Percentiles rank a stretch among this genome's conserved stretches.
Conservation (phyloP, 35 echinoderm and acorn worm genomes). For the Ophioderma brevispina region DNA sequence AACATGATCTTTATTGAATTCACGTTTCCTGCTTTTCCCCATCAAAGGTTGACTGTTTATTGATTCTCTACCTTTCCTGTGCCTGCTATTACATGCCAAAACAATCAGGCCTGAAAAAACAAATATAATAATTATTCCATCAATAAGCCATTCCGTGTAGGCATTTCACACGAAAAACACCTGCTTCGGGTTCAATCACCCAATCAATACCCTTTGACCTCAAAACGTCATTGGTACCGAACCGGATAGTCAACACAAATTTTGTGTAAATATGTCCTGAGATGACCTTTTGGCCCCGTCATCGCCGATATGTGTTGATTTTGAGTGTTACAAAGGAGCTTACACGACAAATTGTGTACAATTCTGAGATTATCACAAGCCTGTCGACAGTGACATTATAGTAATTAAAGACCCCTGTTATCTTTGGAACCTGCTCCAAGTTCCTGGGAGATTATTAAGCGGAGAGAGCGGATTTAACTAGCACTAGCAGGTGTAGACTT, state of each 20-base stretch:
- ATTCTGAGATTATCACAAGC: not conserved
- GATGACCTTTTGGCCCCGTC: not conserved
- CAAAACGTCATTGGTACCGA: not conserved
- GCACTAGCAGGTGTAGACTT: not conserved
- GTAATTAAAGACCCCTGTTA: not conserved
- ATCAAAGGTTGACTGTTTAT: no score
- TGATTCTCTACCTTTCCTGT: no score
- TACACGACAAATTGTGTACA: not conserved
- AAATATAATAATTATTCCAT: no score
- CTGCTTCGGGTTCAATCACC: constrained; percentile 1
- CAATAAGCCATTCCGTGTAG: no score
- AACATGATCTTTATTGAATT: no score
- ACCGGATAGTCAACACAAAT: not conserved
- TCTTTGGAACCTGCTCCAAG: not conserved
- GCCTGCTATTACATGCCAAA: no score
- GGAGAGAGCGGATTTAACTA: not conserved
- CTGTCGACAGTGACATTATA: not conserved
- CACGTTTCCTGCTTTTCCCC: no score
- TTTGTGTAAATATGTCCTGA: not conserved
- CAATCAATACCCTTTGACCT: constrained; percentile 4
- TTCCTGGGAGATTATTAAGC: not conserved
- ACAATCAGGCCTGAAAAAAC: no score
- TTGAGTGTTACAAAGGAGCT: not conserved
- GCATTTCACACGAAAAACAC: no score
- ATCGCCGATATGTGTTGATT: not conserved